A percentile compares a stretch with the other conserved stretches of the same genome.
Conservation (phyloP, 2,797 vertebrate species). For the Crenuchus spilurus region DNA sequence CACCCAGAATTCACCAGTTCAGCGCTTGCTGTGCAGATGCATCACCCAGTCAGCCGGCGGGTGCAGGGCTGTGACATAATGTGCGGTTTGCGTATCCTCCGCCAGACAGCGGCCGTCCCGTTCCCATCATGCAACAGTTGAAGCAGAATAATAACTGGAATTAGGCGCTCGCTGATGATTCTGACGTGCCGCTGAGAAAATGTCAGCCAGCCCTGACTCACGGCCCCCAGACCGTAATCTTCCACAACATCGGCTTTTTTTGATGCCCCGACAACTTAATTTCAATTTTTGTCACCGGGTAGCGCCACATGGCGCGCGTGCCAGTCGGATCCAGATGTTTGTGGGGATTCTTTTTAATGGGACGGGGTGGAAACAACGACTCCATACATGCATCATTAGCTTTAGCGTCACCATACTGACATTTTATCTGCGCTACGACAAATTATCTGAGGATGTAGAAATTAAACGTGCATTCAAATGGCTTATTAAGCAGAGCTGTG, state of each 20-base stretch:
- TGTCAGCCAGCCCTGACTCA: conserved; percentile 76
- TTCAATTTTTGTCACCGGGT: conserved; percentile 43
- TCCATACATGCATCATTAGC: conserved; percentile 45
- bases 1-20: conserved; percentile 17
- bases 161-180: conserved; percentile 72
- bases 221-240: conserved; percentile 75
- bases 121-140: conserved; percentile 74
- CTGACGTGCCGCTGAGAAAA: conserved; percentile 68
- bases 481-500: conserved; percentile 34
- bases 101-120: conserved; percentile 60
- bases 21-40: background rate
- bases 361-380: conserved; percentile 28
- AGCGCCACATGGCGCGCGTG: conserved; percentile 27
- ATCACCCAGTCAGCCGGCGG: conserved; percentile 6
- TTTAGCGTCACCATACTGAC: conserved; percentile 56
- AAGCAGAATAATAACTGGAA: conserved; percentile 81
- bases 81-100: conserved; percentile 63
- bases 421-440: conserved; percentile 49
- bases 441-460: conserved; percentile 28
- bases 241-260: conserved; percentile 64
- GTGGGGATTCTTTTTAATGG: conserved; percentile 42
- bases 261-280: conserved; percentile 45
- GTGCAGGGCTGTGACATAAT: conserved; percentile 54
- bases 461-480: conserved; percentile 34
- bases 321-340: conserved; percentile 44